A percentile compares a stretch with the other conserved stretches of the same genome.
These are phyloP conservation scores for Pteromalus puparum DNA, from an alignment of 1,140 invertebrate species.

Conservation along the genomic window DNA sequence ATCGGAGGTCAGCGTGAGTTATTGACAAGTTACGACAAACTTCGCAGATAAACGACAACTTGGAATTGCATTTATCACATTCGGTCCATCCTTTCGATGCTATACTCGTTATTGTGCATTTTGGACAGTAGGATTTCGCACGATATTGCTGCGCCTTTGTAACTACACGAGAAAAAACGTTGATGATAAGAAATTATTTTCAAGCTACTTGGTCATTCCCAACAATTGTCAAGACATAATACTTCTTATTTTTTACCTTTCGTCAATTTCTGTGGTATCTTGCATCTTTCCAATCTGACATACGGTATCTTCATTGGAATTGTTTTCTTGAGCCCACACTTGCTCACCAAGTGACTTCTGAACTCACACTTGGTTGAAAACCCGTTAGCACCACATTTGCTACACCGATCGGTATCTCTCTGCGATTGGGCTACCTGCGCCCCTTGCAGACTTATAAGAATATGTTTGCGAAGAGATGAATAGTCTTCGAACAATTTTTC, in stretches of 20 bases:
- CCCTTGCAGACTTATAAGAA: not conserved
- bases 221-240: not conserved
- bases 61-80: not conserved
- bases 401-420: not conserved
- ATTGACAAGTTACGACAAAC: not conserved
- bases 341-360: not conserved
- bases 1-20: not conserved
- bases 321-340: not conserved
- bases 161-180: not conserved
- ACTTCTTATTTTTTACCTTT: not conserved
- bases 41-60: slow-evolving; percentile 2
- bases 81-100: not conserved
- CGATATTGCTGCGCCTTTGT: not conserved
- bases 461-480: not conserved
- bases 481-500: not conserved
- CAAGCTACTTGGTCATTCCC: too few species aligned
- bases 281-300: not conserved
- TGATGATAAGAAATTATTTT: not conserved
- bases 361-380: not conserved
- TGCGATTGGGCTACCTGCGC: not conserved
- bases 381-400: not conserved
- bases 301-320: not conserved
- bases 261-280: not conserved
- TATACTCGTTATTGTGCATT: not conserved
- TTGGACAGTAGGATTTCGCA: not conserved